Percentiles rank a stretch among this genome's conserved stretches.
These are phyloP conservation scores for Sapajus apella DNA, from an alignment of 2,113 vertebrate species.

Conservation along the genomic window DNA sequence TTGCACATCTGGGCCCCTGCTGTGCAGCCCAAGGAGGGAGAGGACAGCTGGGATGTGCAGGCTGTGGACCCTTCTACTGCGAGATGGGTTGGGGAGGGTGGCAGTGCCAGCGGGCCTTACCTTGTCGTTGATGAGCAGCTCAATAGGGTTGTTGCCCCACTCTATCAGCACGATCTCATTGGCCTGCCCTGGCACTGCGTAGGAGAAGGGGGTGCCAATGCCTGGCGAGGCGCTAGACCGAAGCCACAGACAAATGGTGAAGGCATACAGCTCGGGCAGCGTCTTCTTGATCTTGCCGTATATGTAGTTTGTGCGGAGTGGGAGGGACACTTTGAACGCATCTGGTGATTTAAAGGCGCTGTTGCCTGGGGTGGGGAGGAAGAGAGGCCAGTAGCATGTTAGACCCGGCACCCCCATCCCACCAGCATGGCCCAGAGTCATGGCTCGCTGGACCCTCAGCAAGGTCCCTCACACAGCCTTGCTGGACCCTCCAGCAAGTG, in stretches of 20 bases:
- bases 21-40: no score
- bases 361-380: slow-evolving; percentile 84
- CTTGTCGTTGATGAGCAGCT: slow-evolving; percentile 98
- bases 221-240: slow-evolving; percentile 95
- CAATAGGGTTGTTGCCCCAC: slow-evolving; percentile 98
- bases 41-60: no score
- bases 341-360: slow-evolving; percentile 97
- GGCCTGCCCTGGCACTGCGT: slow-evolving; percentile 95
- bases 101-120: slow-evolving; percentile 76
- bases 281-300: slow-evolving; percentile 98
- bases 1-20: fast-evolving
- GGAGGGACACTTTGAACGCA: slow-evolving; percentile 96
- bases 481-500: not conserved
- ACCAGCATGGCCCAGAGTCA: fast-evolving
- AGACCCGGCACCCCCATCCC: not conserved
- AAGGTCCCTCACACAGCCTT: not conserved
- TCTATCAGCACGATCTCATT: slow-evolving; percentile 99
- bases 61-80: no score
- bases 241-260: slow-evolving; percentile 98
- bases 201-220: slow-evolving; percentile 97
- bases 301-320: slow-evolving; percentile 97
- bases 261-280: slow-evolving; percentile 96
- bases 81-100: fast-evolving
- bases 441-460: not conserved
- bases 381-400: fast-evolving